These are phyloP conservation scores for Helicoverpa armigera DNA, from an alignment of 1,140 invertebrate genomes.

Conservation along the genomic window DNA sequence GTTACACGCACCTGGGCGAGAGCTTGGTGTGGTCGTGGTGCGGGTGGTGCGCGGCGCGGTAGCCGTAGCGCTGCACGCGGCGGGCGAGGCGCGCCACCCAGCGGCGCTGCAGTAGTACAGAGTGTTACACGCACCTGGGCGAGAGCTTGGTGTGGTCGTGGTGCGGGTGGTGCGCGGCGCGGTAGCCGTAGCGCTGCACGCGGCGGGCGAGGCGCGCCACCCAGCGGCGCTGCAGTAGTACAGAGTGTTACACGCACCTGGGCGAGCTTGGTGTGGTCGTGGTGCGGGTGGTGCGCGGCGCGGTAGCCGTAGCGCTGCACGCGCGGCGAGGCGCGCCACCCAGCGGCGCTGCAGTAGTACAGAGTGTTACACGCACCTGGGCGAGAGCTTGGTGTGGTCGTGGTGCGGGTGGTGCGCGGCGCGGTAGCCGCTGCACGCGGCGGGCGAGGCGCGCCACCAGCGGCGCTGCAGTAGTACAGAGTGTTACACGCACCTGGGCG, in stretches of 20 bases:
- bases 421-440: slow-evolving; percentile 89
- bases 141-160: slow-evolving; percentile 82
- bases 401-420: slow-evolving; percentile 91
- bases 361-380: slow-evolving; percentile 63
- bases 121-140: slow-evolving; percentile 68
- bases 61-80: slow-evolving; percentile 82
- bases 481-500: slow-evolving; percentile 71
- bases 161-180: slow-evolving; percentile 92
- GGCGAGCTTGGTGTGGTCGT: slow-evolving; percentile 82
- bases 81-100: background rate
- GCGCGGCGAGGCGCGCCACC: slow-evolving; percentile 95
- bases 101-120: background rate
- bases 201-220: slow-evolving; percentile 96
- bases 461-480: background rate
- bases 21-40: slow-evolving; percentile 82
- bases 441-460: background rate
- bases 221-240: slow-evolving; percentile 90
- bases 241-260: slow-evolving; percentile 63
- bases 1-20: slow-evolving; percentile 72
- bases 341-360: slow-evolving; percentile 92
- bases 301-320: slow-evolving; percentile 98
- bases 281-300: slow-evolving; percentile 91
- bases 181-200: slow-evolving; percentile 97
- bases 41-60: slow-evolving; percentile 94
- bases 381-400: slow-evolving; percentile 81